Conservation (phyloP, 2,797 vertebrate genomes). For the Gephyroberyx darwinii region DNA sequence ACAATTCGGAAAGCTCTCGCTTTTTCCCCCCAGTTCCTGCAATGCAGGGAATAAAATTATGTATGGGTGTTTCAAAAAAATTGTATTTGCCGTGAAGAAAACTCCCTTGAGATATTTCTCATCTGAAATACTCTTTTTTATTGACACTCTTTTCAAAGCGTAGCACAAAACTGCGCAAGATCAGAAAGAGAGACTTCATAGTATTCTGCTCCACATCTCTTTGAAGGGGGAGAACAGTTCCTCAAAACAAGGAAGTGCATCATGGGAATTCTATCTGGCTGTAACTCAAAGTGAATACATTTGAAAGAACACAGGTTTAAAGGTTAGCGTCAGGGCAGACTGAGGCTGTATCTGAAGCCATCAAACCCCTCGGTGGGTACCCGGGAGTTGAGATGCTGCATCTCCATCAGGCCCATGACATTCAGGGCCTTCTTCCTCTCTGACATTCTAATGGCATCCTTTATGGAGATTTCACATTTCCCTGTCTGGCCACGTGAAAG, state of each 20-base stretch:
- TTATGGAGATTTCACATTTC: conserved; percentile 73
- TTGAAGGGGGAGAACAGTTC: conserved; percentile 59
- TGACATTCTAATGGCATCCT: conserved; percentile 73
- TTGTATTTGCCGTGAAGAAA: conserved; percentile 48
- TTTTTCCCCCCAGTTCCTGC: conserved; percentile 11
- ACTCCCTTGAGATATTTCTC: conserved; percentile 57
- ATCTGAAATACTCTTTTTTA: conserved; percentile 58
- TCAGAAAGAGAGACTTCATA: conserved; percentile 51
- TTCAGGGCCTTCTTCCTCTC: conserved; percentile 61
- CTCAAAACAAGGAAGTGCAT: conserved; percentile 52
- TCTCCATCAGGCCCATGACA: conserved; percentile 67
- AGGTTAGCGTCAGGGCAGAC: conserved; percentile 63
- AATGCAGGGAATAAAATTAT: conserved; percentile 59
- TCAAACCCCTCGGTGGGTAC: conserved; percentile 54
- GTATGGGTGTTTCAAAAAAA: conserved; percentile 40
- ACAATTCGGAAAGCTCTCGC: conserved; percentile 38
- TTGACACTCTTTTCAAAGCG: conserved; percentile 64
- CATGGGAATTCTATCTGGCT: conserved; percentile 58
- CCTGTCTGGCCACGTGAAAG: conserved; percentile 50
- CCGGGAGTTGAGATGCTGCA: conserved; percentile 41
- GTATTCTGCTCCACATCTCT: conserved; percentile 46
- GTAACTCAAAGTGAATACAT: conserved; percentile 63
- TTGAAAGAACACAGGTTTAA: conserved; percentile 65
- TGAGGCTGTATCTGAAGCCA: conserved; percentile 57
- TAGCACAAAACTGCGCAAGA: conserved; percentile 66